Percentiles rank a stretch among this genome's conserved stretches.
Evolutionary conservation across 2,113 vertebrate species (phyloP).

Genomic region (Oceanodroma tethys): DNA sequence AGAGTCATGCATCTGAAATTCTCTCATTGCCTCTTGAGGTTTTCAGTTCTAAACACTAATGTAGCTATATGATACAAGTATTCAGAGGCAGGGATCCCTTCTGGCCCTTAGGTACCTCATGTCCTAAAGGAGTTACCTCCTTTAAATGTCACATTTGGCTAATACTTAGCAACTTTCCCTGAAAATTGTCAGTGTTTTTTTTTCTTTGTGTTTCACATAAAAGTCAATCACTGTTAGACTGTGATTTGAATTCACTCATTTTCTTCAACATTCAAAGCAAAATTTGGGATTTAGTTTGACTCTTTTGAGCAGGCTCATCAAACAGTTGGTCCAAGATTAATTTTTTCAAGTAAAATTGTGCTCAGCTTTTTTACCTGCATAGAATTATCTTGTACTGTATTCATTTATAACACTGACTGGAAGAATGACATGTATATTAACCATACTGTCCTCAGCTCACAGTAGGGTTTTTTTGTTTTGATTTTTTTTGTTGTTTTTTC

Average conservation of each 20-base stretch:
- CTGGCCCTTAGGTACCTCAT: background rate
- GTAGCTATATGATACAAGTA: background rate
- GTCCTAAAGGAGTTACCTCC: background rate
- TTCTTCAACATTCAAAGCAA: background rate
- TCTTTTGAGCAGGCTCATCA: background rate
- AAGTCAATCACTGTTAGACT: background rate
- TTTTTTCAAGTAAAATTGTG: background rate
- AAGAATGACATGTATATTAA: background rate
- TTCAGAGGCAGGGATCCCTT: background rate
- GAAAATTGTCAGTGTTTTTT: background rate
- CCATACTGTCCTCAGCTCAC: background rate
- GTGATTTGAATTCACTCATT: background rate
- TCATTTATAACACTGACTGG: background rate
- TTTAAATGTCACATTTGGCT: background rate
- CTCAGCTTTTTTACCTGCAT: background rate
- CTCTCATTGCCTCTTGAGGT: background rate
- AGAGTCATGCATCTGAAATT: background rate
- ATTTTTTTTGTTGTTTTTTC: background rate
- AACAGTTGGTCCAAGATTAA: background rate
- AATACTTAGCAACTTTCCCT: background rate
- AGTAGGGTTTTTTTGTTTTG: background rate
- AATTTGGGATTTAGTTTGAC: background rate
- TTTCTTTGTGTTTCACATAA: background rate
- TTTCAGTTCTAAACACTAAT: background rate
- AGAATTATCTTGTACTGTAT: background rate